Evolutionary conservation across 1,140 invertebrate genomes (phyloP).

Genomic region (Cyrtorhinus lividipennis): DNA sequence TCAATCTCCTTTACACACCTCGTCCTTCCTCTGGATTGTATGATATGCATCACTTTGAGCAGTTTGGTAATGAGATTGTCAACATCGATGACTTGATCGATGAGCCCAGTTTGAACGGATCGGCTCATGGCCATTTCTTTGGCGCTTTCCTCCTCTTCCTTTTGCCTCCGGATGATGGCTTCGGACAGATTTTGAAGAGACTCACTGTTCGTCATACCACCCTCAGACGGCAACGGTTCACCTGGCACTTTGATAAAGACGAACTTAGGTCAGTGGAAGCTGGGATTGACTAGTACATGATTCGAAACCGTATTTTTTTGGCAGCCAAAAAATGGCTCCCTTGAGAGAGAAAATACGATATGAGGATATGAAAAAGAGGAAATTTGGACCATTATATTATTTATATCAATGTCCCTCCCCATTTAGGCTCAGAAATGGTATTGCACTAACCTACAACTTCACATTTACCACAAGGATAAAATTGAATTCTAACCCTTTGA

Average conservation of each 20-base stretch:
- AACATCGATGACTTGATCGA: slow-evolving; percentile 58
- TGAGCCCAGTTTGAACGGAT: slow-evolving; percentile 32
- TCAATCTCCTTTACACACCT: neutral
- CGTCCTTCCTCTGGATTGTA: slow-evolving; percentile 36
- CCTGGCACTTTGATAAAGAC: neutral
- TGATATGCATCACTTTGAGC: slow-evolving; percentile 54
- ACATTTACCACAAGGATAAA: too few relatives aligned
- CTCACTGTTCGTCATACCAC: slow-evolving; percentile 30
- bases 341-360: too few relatives aligned
- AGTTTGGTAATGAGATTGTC: slow-evolving; percentile 58
- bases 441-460: too few relatives aligned
- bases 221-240: neutral
- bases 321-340: too few relatives aligned
- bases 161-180: slow-evolving; percentile 43
- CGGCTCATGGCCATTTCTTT: slow-evolving; percentile 30
- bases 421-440: too few relatives aligned
- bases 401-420: too few relatives aligned
- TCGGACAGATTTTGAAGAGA: slow-evolving; percentile 50
- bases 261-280: neutral
- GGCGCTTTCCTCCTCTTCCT: slow-evolving; percentile 31
- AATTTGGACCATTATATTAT: too few relatives aligned
- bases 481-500: too few relatives aligned
- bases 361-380: too few relatives aligned
- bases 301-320: too few relatives aligned
- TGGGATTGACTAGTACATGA: neutral